Evolutionary conservation across 2,797 vertebrate species (phyloP).

Genomic region (Carduelis carduelis): DNA sequence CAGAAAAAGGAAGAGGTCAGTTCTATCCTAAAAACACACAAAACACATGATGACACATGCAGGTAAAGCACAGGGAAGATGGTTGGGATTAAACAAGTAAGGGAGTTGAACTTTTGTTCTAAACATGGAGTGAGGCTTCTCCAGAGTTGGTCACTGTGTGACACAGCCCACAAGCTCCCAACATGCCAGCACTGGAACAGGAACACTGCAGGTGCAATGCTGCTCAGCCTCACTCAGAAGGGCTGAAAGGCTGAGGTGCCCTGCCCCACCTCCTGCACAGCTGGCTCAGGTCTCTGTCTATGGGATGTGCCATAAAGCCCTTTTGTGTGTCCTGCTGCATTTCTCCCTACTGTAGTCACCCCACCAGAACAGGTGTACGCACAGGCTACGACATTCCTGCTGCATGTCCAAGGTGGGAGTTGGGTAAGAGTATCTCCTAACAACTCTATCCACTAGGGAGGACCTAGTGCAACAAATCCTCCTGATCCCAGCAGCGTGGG

Average conservation of each 20-base stretch:
- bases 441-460: neutral
- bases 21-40: neutral
- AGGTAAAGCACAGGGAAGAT: neutral
- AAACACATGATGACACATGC: neutral
- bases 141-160: rapidly evolving
- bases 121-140: neutral
- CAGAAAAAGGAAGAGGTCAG: neutral
- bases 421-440: neutral
- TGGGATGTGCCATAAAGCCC: neutral
- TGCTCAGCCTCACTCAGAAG: neutral
- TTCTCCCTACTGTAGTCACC: neutral
- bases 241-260: neutral
- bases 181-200: neutral
- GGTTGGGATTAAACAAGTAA: neutral
- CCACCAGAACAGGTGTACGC: rapidly evolving
- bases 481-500: neutral
- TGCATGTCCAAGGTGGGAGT: neutral
- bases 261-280: neutral
- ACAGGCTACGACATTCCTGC: neutral
- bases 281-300: neutral
- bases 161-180: neutral
- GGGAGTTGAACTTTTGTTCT: neutral
- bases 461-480: neutral
- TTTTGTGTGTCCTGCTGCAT: neutral
- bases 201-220: neutral